Evolutionary conservation across 1,140 invertebrate species (phyloP).

Genomic region (Tenebrio molitor): DNA sequence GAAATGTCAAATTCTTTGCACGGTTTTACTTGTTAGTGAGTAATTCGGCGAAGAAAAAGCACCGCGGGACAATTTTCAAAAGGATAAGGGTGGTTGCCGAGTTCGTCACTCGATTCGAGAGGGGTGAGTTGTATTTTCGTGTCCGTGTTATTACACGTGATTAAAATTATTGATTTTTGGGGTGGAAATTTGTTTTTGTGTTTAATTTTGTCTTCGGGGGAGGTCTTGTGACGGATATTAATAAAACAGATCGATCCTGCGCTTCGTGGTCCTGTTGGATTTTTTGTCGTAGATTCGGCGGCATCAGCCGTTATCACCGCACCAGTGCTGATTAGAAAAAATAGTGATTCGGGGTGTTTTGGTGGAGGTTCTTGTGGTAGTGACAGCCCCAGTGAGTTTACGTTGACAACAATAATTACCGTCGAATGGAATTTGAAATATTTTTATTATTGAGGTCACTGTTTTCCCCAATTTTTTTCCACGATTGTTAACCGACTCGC

Average conservation of each 20-base stretch:
- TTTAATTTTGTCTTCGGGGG: neutral
- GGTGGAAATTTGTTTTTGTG: slow-evolving; percentile 45
- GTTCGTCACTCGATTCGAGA: neutral
- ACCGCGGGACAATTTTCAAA: slow-evolving; percentile 47
- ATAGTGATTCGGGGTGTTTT: too few species aligned
- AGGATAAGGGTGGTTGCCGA: neutral
- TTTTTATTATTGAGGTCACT: slow-evolving; percentile 63
- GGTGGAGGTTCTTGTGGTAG: too few species aligned
- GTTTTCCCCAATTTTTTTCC: slow-evolving; percentile 58
- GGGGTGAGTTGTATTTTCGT: slow-evolving; percentile 1
- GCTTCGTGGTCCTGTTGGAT: neutral
- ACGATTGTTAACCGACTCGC: slow-evolving; percentile 38
- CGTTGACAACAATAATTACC: slow-evolving; percentile 47
- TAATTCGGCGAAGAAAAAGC: slow-evolving; percentile 59
- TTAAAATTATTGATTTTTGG: slow-evolving; percentile 55
- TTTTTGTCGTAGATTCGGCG: neutral
- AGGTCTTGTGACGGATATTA: neutral
- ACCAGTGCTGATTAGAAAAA: too few species aligned
- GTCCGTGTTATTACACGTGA: slow-evolving; percentile 48
- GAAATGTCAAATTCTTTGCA: slow-evolving; percentile 68
- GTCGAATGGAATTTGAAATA: slow-evolving; percentile 61
- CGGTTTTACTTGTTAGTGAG: slow-evolving; percentile 65
- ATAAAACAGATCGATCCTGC: neutral
- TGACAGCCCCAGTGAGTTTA: too few species aligned
- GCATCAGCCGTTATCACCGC: too few species aligned